Base-by-base conservation (phyloP, 2,113 vertebrate species). In the Buteo buteo region DNA sequence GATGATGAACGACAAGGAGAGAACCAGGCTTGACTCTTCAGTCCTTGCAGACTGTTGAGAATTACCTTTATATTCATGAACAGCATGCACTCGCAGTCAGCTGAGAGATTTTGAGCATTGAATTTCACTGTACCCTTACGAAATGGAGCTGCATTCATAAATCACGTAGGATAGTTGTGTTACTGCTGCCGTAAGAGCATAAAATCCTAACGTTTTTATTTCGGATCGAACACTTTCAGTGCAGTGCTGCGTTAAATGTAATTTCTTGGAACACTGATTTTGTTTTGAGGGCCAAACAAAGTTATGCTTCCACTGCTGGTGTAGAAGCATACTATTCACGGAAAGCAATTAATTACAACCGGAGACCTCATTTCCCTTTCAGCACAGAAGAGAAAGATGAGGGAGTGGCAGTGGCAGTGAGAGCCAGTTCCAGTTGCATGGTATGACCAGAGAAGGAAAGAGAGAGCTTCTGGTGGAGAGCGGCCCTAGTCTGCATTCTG, bases 401-500 rank as follows among this genome's bases (percentile, higher is more conserved):
- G 15, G 79, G 93, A 3, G 57, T 83, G 59, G 64, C 80, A 94
- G 74, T 78, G 90, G 66, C 94, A 92, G 31, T 78, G 67, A 10
- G 85, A 82, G 64, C 74, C 92, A 80, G 77, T 97, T 97, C 4
- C 94, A 96, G 59, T 58, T 97, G 10, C 93, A 67, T 2, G 82
- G 85, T 82, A 26, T 90, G 82, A 94, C 82, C 74, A 92, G 90
- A 95, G 96, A 94, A 79, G 77, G 82, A 79, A 83, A 70, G 65
- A 38, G 9, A 31, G 24, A 67, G 34, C 58, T 61, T 49, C 38
- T 73, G 81, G 28, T 18, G 34, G 28, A 28, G 34, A 58, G 45
- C 17, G 8, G 64, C 32, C 4, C 10, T 38, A 14, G 13, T 62
- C 28, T 45, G 4, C 21, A 22, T 69, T 59, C 24, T 40, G 22